Evolutionary conservation across 2,888 invertebrate species (phyloP), one percentile per base, ranked within the genome.

Genomic region (Thalpophila matura): DNA sequence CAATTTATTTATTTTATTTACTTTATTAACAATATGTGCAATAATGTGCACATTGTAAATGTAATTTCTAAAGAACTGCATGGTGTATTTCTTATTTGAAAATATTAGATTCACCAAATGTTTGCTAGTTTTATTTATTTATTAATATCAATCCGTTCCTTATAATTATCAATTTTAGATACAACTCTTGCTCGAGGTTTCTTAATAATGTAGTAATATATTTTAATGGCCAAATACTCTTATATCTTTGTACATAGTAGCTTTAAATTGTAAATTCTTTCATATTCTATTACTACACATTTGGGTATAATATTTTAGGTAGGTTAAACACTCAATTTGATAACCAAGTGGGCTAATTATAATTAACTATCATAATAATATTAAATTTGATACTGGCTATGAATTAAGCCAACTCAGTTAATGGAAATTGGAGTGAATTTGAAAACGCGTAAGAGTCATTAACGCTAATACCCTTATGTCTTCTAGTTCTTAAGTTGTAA

Each of bases 211-310:
- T 79, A 81, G 69, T 55, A 38, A 60, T 47, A 58, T 80, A 68
- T 70, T 64, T 54, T 78, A 78, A 80, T 60, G 71, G 81, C 80
- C 80, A 81, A 81, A 81, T 81, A 70, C 66, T 54, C 49, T 49
- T 65, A 61, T 49, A 51, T 51, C 58, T 62, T 42, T 81, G 81
- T 81, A 78, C 29, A 81, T 80, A 81, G 45, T 70, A 79, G 61
- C 26, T 60, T 69, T 50, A 55, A 63, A 58, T 20, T 69, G 40
- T 66, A 61, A 59, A 64, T 65, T 53, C 51, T 47, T 59, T 38
- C 33, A 37, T 55, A 55, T 33, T 31, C 35, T 62, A 40, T 42
- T 59, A 43, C 27, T 38, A 26, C 53, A 69, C 55, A 66, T 68
- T 74, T 20, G 40, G 49, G 58, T 54, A 47, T 27, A 16, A 29